phyloP scores from a whole-genome alignment of 2,797 vertebrate genomes.

The Pteropus rufus region DNA sequence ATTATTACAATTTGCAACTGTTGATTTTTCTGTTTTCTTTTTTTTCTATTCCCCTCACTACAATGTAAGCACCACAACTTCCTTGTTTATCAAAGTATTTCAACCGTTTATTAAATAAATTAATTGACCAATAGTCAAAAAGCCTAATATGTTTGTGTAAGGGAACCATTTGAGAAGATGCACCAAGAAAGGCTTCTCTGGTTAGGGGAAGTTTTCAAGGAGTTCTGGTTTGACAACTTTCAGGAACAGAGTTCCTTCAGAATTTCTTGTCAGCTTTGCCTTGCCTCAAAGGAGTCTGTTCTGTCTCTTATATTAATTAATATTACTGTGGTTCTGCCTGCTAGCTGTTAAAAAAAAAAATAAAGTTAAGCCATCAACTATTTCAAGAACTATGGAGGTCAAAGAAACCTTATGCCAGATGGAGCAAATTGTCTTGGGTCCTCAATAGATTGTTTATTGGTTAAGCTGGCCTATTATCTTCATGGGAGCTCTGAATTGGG shows the following conservation, averaged over 20 bases:
- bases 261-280: not conserved
- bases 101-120: not conserved
- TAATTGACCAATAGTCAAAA: not conserved
- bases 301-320: not conserved
- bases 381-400: not conserved
- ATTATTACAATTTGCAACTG: not conserved
- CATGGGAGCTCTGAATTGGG: not conserved
- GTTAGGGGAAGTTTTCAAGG: not conserved
- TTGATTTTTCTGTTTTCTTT: not conserved
- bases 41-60: not conserved
- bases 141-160: not conserved
- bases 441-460: not conserved
- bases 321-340: not conserved
- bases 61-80: not conserved
- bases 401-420: not conserved
- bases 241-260: not conserved
- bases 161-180: not conserved
- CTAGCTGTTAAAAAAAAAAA: not conserved
- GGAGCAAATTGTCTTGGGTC: not conserved
- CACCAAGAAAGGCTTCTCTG: not conserved
- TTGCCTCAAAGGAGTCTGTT: not conserved
- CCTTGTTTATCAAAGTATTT: not conserved
- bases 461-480: not conserved
- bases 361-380: not conserved
- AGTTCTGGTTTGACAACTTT: not conserved